A percentile compares a stretch with the other conserved stretches of the same genome.
phyloP scores from a whole-genome alignment of 2,113 vertebrate species.

The Corydoras sp. region DNA sequence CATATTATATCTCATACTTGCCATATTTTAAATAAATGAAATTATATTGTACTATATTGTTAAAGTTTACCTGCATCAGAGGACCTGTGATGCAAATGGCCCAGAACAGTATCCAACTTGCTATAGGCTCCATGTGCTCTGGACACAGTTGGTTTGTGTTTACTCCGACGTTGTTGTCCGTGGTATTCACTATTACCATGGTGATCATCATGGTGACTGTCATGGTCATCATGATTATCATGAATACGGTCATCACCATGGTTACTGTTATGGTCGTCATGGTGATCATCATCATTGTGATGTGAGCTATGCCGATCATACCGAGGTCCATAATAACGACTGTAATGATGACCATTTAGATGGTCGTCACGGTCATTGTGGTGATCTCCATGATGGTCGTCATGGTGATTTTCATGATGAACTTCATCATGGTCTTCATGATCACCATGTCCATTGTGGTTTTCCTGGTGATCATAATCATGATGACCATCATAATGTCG shows the following conservation, averaged over 20 bases:
- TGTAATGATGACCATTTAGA: conserved; percentile 8
- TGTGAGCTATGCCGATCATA: conserved; percentile 19
- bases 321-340: conserved; percentile 14
- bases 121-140: conserved; percentile 40
- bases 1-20: too few species aligned
- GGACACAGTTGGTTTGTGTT: conserved; percentile 42
- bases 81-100: conserved; percentile 54
- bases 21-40: too few species aligned
- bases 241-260: conserved; percentile 14
- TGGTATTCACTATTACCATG: conserved; percentile 10
- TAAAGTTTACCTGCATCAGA: conserved; percentile 58
- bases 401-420: conserved; percentile 25
- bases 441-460: conserved; percentile 30
- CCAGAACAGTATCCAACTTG: conserved; percentile 63
- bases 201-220: conserved; percentile 17
- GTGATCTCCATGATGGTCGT: conserved; percentile 23
- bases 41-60: too few species aligned
- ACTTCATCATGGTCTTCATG: conserved; percentile 20
- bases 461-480: conserved; percentile 7
- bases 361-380: conserved; percentile 19
- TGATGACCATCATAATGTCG: conserved; percentile 49
- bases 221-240: conserved; percentile 22
- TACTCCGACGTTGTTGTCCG: conserved; percentile 32
- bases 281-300: conserved; percentile 21
- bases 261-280: conserved; percentile 25